Percentiles rank a stretch among this genome's conserved stretches.
These are phyloP conservation scores for Drosophila repleta DNA, from an alignment of 1,140 invertebrate genomes.

Conservation along the genomic window DNA sequence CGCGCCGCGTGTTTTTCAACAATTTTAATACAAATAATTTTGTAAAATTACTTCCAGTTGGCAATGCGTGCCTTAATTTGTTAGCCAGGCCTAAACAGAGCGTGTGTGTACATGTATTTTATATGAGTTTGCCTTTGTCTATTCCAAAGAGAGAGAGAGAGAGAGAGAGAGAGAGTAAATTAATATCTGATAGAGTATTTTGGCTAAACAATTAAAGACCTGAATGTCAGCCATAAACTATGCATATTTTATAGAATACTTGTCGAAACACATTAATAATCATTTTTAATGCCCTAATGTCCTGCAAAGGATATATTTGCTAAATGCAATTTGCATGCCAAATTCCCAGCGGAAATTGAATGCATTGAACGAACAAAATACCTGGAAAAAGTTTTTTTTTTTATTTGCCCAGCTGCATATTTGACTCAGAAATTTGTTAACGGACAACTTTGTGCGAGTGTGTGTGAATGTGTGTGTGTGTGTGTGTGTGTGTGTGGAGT, in stretches of 20 bases:
- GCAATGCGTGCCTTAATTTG: conserved; percentile 41
- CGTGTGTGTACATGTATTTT: neutral
- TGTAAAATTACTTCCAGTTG: conserved; percentile 34
- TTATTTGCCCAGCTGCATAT: conserved; percentile 35
- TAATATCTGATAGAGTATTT: no score
- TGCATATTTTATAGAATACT: neutral
- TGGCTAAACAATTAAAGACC: no score
- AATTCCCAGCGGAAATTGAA: conserved; percentile 20
- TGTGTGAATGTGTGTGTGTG: neutral
- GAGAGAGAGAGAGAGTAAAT: no score
- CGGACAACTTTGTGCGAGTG: conserved; percentile 55
- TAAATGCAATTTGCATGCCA: conserved; percentile 10
- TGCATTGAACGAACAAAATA: conserved; percentile 34
- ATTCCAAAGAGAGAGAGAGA: no score
- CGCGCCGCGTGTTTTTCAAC: conserved; percentile 11
- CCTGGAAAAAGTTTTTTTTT: conserved; percentile 23
- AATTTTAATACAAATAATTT: conserved; percentile 27
- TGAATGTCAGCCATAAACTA: neutral
- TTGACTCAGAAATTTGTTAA: conserved; percentile 37
- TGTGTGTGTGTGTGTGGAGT: conserved; percentile 38
- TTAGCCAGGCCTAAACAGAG: conserved; percentile 2
- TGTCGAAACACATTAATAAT: neutral
- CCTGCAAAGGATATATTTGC: neutral
- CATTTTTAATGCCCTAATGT: conserved; percentile 5
- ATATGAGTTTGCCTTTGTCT: neutral